A percentile compares a stretch with the other conserved stretches of the same genome.
Evolutionary conservation across 2,113 vertebrate species (phyloP).

Genomic region (Poecile atricapillus): DNA sequence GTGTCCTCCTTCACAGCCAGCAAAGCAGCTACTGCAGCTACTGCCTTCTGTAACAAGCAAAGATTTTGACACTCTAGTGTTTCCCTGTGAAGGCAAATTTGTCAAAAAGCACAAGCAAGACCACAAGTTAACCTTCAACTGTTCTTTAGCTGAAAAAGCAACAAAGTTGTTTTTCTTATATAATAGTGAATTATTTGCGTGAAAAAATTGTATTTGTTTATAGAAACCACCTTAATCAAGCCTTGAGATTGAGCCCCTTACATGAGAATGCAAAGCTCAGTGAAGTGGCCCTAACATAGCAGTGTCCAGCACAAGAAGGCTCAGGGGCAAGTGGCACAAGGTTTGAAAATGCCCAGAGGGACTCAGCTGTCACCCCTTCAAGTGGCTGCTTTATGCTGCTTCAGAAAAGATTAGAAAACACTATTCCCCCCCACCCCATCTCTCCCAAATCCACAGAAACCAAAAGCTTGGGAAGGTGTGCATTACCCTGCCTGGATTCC

Average conservation of each 20-base stretch:
- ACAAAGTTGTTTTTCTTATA: background rate
- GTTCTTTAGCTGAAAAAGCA: background rate
- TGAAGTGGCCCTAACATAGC: background rate
- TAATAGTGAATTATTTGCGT: background rate
- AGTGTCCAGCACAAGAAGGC: background rate
- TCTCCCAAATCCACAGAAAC: background rate
- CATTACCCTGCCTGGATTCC: background rate
- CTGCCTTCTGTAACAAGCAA: background rate
- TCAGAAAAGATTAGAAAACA: background rate
- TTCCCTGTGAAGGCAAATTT: background rate
- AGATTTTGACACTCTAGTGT: fast-evolving
- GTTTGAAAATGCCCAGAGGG: background rate
- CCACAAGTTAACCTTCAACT: background rate
- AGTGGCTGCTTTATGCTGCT: background rate
- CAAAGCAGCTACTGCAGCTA: background rate
- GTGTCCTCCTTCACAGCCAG: background rate
- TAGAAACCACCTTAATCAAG: background rate
- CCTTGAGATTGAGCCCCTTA: background rate
- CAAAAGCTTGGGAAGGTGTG: background rate
- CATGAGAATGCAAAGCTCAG: background rate
- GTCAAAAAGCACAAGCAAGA: background rate
- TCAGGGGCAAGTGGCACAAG: background rate
- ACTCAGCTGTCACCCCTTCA: background rate
- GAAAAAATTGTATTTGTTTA: background rate
- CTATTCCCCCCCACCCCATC: background rate